Evolutionary conservation across 2,113 vertebrate genomes (phyloP).

Genomic region (Eublepharis macularius): DNA sequence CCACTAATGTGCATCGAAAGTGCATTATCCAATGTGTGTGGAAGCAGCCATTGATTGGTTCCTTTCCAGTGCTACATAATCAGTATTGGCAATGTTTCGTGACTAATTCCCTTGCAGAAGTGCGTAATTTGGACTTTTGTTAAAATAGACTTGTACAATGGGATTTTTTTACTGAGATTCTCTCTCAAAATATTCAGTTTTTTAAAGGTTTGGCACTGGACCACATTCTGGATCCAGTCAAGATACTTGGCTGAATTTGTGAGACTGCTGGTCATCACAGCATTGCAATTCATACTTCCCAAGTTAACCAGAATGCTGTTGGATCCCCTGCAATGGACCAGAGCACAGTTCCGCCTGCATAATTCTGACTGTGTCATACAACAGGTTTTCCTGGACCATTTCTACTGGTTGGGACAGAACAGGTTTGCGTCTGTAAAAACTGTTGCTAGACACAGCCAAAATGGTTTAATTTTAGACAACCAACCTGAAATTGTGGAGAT

Average conservation of each 20-base stretch:
- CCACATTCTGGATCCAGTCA: neutral
- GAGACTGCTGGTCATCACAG: neutral
- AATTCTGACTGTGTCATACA: neutral
- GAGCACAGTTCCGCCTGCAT: neutral
- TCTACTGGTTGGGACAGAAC: neutral
- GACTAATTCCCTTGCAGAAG: neutral
- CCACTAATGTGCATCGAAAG: too few relatives aligned
- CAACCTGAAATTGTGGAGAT: neutral
- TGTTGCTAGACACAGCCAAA: neutral
- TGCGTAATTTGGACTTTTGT: neutral
- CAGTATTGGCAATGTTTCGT: neutral
- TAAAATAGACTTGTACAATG: neutral
- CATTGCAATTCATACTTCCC: neutral
- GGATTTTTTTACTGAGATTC: neutral
- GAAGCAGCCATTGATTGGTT: conserved; percentile 20
- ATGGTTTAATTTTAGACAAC: neutral
- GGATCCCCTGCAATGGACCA: neutral
- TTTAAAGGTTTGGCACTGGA: neutral
- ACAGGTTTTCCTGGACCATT: neutral
- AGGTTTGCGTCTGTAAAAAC: neutral
- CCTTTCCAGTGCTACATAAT: neutral
- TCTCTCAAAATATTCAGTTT: neutral
- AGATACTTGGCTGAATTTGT: neutral
- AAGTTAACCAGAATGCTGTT: neutral
- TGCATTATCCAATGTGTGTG: too few relatives aligned